Base-by-base conservation (phyloP, 1,140 invertebrate species). In the Drosophila orena region DNA sequence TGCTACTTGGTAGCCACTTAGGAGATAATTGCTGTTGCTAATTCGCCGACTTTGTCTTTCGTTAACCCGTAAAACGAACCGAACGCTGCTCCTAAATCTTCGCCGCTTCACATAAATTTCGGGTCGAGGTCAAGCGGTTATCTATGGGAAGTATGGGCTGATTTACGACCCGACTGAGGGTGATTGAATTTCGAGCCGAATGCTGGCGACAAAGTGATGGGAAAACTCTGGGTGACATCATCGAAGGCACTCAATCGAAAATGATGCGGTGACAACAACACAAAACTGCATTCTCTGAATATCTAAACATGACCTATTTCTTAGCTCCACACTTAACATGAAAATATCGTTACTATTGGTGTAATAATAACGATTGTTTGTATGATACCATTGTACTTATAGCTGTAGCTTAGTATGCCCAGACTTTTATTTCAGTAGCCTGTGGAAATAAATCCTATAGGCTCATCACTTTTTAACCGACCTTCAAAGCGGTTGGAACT, bases 221-320 rank as follows among this genome's bases (percentile, higher is more conserved):
- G 66, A 70, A 70, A 70, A 40, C 64, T 70, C n/a, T 70, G 24
- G 35, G 20, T 70, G 68, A 70, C 66, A 70, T 70, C 65, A 70
- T 27, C 20, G 14, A 7, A 10, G 17, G 0, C 20, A 5, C 3
- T 43, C 62, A 6, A 54, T 46, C 3, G 20, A 6, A 54, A 46
- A 27, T 46, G 24, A 24, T 11, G 6, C n/a, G 11, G 22, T 1
- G 37, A 42, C 53, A 12, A 55, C 7, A 54, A 22, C n/a, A 17
- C 2, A 12, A 50, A 50, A 22, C 30, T 15, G n/a, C 24, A 40
- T n/a, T 22, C 53, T 40, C 27, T 55, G 4, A 42, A n/a, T 10
- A 15, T 8, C n/a, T 12, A 10, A n/a, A 22, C 15, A 22, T 4
- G 4, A 14, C 20, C 7, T 22, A 22, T 22, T 22, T 22, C 22